Evolutionary conservation across 2,888 invertebrate species (phyloP).

Genomic region (Orthosia cruda): DNA sequence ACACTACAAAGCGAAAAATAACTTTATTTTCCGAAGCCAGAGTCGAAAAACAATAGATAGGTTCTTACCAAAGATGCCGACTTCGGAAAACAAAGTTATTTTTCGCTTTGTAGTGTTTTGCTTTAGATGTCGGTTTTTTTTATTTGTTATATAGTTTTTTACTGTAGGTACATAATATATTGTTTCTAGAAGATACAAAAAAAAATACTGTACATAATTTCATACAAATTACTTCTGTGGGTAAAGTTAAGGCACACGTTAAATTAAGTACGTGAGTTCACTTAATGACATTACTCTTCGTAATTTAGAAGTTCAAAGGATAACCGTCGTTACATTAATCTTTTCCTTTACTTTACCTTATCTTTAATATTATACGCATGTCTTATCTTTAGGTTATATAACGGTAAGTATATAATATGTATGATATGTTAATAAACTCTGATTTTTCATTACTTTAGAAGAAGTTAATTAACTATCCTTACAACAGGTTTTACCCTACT

Average conservation of each 20-base stretch:
- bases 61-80: too few species aligned
- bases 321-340: constrained; percentile 16
- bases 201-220: not conserved
- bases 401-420: not conserved
- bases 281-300: constrained; percentile 14
- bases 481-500: too few species aligned
- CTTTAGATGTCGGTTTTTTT: too few species aligned
- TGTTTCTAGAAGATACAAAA: too few species aligned
- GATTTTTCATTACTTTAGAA: not conserved
- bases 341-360: constrained; percentile 17
- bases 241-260: not conserved
- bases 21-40: too few species aligned
- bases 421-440: not conserved
- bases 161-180: not conserved
- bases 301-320: constrained; percentile 32
- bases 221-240: not conserved
- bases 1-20: too few species aligned
- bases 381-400: constrained; percentile 4
- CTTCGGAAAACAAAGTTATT: too few species aligned
- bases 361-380: constrained; percentile 34
- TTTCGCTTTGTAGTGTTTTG: too few species aligned
- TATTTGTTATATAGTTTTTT: too few species aligned
- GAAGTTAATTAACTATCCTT: not conserved
- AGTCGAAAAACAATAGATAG: too few species aligned
- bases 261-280: constrained; percentile 27